Conservation (phyloP, 2,888 invertebrate species). For the Drosophila sordidapex region DNA sequence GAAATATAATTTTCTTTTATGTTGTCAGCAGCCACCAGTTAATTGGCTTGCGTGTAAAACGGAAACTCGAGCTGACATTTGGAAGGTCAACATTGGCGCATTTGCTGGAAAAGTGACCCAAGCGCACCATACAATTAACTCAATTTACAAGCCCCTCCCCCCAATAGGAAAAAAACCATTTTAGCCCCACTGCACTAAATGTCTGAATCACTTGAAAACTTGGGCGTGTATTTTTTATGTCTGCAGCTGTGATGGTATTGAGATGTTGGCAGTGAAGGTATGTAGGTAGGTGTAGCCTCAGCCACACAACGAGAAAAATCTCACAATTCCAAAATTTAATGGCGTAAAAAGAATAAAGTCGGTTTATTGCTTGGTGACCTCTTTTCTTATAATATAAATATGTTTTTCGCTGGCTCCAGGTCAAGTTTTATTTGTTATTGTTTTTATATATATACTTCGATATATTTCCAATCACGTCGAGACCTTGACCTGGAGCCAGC, state of each 20-base stretch:
- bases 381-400: not conserved
- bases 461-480: not conserved
- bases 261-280: constrained; percentile 31
- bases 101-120: constrained; percentile 38
- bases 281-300: not conserved
- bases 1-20: constrained; percentile 44
- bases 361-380: not conserved
- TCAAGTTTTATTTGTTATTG: not conserved
- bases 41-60: constrained; percentile 23
- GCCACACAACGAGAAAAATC: not conserved
- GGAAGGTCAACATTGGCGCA: constrained; percentile 49
- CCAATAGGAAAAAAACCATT: constrained; percentile 7
- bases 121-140: constrained; percentile 45
- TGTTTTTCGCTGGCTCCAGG: not conserved
- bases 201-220: constrained; percentile 44
- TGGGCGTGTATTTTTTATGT: constrained; percentile 34
- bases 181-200: constrained; percentile 21
- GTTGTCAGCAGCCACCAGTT: constrained; percentile 12
- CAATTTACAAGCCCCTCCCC: constrained; percentile 27
- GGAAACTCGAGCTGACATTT: constrained; percentile 53
- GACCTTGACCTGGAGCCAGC: not conserved
- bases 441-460: not conserved
- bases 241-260: constrained; percentile 40
- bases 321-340: not conserved
- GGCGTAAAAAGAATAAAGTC: not conserved